Conservation (phyloP, 1,140 invertebrate genomes). For the Drosophila hydei region DNA sequence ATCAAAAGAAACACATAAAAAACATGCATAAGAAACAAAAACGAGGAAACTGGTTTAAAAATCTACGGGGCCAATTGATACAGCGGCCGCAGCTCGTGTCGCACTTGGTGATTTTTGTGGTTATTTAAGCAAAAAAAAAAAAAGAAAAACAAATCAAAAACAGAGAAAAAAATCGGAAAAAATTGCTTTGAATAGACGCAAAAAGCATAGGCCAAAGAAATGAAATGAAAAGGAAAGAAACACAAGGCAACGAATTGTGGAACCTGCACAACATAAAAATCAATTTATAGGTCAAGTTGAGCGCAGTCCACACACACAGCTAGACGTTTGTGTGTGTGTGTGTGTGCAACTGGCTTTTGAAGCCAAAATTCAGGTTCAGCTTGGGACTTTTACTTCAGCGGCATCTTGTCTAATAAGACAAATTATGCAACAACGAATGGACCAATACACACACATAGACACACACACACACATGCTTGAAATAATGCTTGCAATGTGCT, state of each 20-base stretch:
- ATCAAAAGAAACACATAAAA: slow-evolving; percentile 30
- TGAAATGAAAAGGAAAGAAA: slow-evolving; percentile 33
- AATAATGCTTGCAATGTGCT: slow-evolving; percentile 57
- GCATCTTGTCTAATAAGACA: slow-evolving; percentile 75
- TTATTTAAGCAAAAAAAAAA: slow-evolving; percentile 34
- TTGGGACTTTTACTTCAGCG: slow-evolving; percentile 64
- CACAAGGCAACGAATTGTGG: slow-evolving; percentile 48
- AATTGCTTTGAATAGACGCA: slow-evolving; percentile 56
- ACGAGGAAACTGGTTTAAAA: slow-evolving; percentile 11
- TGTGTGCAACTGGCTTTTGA: slow-evolving; percentile 42
- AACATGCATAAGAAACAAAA: slow-evolving; percentile 24
- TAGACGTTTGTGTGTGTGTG: slow-evolving; percentile 12
- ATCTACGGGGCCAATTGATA: slow-evolving; percentile 2
- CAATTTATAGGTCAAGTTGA: slow-evolving; percentile 82
- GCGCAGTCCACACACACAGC: slow-evolving; percentile 36
- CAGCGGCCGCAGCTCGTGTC: slow-evolving; percentile 39
- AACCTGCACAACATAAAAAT: slow-evolving; percentile 79
- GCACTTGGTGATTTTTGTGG: slow-evolving; percentile 60
- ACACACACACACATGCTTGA: slow-evolving; percentile 9
- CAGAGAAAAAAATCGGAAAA: slow-evolving; percentile 17
- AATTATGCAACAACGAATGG: slow-evolving; percentile 64
- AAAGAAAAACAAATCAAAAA: slow-evolving; percentile 18
- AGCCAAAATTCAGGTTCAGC: slow-evolving; percentile 73
- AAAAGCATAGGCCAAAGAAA: slow-evolving; percentile 35
- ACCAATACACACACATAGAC: slow-evolving; percentile 14